Percentiles rank a stretch among this genome's conserved stretches.
phyloP scores from a whole-genome alignment of 2,113 vertebrate genomes.

The Notothenia rossii region DNA sequence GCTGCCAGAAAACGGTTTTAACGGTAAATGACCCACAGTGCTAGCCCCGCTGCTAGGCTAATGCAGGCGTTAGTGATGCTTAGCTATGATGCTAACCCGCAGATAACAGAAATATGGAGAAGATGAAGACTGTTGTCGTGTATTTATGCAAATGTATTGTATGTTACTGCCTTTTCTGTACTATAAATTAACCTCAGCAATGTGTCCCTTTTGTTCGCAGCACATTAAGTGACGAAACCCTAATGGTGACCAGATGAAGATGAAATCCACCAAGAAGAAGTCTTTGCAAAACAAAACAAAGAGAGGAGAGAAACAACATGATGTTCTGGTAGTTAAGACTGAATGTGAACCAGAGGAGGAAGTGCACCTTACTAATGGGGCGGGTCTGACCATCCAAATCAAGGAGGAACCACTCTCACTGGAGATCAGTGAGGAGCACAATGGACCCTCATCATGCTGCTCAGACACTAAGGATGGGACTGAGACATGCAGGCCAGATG shows the following conservation, averaged over 20 bases:
- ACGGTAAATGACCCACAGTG: neutral
- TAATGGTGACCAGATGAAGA: neutral
- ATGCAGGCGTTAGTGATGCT: neutral
- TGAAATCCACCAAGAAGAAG: slow-evolving; percentile 25
- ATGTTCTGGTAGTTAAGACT: slow-evolving; percentile 35
- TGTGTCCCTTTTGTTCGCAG: slow-evolving; percentile 26
- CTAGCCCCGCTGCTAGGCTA: slow-evolving; percentile 24
- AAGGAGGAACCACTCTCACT: slow-evolving; percentile 76
- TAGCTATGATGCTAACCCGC: slow-evolving; percentile 36
- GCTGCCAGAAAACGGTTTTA: neutral
- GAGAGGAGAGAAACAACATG: slow-evolving; percentile 7
- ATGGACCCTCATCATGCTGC: neutral
- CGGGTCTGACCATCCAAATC: slow-evolving; percentile 54
- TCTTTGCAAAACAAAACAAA: slow-evolving; percentile 19
- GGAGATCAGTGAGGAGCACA: slow-evolving; percentile 56
- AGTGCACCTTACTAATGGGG: slow-evolving; percentile 22
- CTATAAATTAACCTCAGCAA: neutral
- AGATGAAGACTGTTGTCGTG: neutral
- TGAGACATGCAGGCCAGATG: slow-evolving; percentile 38
- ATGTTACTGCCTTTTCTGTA: neutral
- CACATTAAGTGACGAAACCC: neutral
- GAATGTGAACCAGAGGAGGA: slow-evolving; percentile 5
- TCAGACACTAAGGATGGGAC: slow-evolving; percentile 39
- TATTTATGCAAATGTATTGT: neutral
- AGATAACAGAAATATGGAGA: neutral